A percentile compares a stretch with the other conserved stretches of the same genome.
Conservation (phyloP, 1,140 invertebrate genomes). For the Drosophila carrolli region DNA sequence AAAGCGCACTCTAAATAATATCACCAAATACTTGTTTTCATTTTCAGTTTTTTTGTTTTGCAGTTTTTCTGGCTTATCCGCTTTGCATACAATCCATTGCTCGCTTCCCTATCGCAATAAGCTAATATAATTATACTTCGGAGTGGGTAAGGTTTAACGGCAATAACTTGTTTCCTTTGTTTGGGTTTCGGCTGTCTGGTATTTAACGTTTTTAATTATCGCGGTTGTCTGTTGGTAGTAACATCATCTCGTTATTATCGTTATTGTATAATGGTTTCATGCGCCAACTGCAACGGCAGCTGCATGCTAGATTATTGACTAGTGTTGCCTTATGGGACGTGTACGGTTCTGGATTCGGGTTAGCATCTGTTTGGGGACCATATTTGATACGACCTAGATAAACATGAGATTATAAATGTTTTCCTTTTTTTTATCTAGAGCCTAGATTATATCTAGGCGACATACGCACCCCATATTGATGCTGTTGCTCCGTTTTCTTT, state of each 20-base stretch:
- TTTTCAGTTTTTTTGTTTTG: slow-evolving; percentile 25
- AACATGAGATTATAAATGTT: not conserved
- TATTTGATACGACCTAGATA: slow-evolving; percentile 67
- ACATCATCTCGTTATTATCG: slow-evolving; percentile 30
- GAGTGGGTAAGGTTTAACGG: slow-evolving; percentile 47
- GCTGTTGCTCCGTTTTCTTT: not conserved
- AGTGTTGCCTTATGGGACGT: slow-evolving; percentile 82
- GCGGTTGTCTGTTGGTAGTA: slow-evolving; percentile 44
- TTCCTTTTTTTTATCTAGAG: too few species aligned
- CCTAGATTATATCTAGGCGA: not conserved
- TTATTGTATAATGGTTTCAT: slow-evolving; percentile 50
- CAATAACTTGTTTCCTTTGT: slow-evolving; percentile 32
- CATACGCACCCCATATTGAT: slow-evolving; percentile 1
- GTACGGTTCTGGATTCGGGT: slow-evolving; percentile 48
- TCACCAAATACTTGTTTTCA: slow-evolving; percentile 74
- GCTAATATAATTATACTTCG: slow-evolving; percentile 33
- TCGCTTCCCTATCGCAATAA: slow-evolving; percentile 14
- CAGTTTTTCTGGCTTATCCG: slow-evolving; percentile 11
- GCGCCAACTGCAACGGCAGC: slow-evolving; percentile 60
- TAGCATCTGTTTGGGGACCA: slow-evolving; percentile 30
- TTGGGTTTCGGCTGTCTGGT: slow-evolving; percentile 34
- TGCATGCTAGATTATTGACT: slow-evolving; percentile 79
- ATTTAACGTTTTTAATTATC: slow-evolving; percentile 54
- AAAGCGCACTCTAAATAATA: slow-evolving; percentile 82
- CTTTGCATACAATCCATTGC: not conserved